These are phyloP conservation scores for Gymnodraco acuticeps DNA, from an alignment of 2,797 vertebrate species.

Conservation along the genomic window DNA sequence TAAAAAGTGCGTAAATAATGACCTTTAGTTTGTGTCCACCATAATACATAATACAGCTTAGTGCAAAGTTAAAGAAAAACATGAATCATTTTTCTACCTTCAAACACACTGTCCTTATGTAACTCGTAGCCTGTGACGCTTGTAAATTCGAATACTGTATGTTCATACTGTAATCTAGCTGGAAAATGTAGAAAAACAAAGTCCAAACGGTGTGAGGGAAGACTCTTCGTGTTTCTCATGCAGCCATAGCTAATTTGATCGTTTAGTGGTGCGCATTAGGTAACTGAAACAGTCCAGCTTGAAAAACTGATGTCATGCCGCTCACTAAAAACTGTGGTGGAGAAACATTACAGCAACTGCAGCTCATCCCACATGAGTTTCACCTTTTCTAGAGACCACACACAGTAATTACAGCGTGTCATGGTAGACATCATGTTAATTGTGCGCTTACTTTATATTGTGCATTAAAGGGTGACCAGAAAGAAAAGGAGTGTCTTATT, in stretches of 20 bases:
- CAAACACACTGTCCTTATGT: conserved; percentile 9
- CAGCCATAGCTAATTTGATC: conserved; percentile 52
- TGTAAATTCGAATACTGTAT: neutral
- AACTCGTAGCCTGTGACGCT: neutral
- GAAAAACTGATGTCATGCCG: conserved; percentile 71
- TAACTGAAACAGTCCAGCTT: conserved; percentile 54
- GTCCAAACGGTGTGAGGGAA: conserved; percentile 27
- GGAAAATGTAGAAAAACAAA: conserved; percentile 13
- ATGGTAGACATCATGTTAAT: conserved; percentile 56
- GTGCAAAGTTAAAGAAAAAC: neutral
- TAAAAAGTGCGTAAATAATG: conserved; percentile 10
- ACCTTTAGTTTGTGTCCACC: neutral
- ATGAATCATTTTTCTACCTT: neutral
- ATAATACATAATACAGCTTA: neutral
- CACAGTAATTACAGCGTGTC: conserved; percentile 70
- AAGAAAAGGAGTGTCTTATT: conserved; percentile 45
- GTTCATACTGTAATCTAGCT: conserved; percentile 7
- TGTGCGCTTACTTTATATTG: conserved; percentile 58
- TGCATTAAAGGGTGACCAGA: conserved; percentile 32
- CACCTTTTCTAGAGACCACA: conserved; percentile 69
- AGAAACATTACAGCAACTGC: conserved; percentile 51
- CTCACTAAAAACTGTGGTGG: conserved; percentile 39
- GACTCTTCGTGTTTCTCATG: conserved; percentile 49
- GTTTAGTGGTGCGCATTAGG: conserved; percentile 55
- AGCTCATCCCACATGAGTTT: conserved; percentile 58